These are phyloP conservation scores for Brachionus koreanus DNA, from an alignment of 1,140 invertebrate species.

Conservation along the genomic window DNA sequence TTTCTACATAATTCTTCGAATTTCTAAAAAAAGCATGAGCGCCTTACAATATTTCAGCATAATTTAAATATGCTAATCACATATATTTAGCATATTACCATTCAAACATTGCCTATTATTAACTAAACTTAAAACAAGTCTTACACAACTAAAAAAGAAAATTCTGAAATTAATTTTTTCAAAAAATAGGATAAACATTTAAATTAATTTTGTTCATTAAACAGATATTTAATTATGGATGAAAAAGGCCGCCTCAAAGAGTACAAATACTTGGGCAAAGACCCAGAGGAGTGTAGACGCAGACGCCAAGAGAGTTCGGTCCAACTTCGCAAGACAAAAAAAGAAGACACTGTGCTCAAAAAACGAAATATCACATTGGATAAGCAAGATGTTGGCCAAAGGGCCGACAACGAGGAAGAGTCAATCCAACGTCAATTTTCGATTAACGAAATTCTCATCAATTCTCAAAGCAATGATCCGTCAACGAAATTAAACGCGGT, in stretches of 20 bases:
- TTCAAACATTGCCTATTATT: too few species aligned
- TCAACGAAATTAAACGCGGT: conserved; percentile 48
- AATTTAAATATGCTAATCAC: too few species aligned
- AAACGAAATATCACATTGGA: conserved; percentile 20
- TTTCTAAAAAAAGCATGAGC: neutral
- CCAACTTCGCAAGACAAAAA: conserved; percentile 20
- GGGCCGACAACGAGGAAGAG: neutral
- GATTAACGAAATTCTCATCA: neutral
- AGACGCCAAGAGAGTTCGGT: neutral
- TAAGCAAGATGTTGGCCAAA: neutral
- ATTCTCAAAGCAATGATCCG: conserved; percentile 12
- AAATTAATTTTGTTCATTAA: neutral
- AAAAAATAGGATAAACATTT: too few species aligned
- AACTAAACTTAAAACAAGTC: neutral
- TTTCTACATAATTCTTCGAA: neutral
- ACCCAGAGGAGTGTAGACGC: conserved; percentile 39
- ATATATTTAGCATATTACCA: too few species aligned
- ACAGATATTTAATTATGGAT: neutral
- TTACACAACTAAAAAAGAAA: neutral
- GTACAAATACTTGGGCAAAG: conserved; percentile 43
- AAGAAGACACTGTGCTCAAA: conserved; percentile 39
- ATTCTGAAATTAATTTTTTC: neutral
- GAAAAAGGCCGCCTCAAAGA: conserved; percentile 43
- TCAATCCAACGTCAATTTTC: neutral
- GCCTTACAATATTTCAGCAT: neutral